Percentiles rank a stretch among this genome's conserved stretches.
Conservation (phyloP, 2,888 invertebrate genomes). For the Lycaena phlaeas region DNA sequence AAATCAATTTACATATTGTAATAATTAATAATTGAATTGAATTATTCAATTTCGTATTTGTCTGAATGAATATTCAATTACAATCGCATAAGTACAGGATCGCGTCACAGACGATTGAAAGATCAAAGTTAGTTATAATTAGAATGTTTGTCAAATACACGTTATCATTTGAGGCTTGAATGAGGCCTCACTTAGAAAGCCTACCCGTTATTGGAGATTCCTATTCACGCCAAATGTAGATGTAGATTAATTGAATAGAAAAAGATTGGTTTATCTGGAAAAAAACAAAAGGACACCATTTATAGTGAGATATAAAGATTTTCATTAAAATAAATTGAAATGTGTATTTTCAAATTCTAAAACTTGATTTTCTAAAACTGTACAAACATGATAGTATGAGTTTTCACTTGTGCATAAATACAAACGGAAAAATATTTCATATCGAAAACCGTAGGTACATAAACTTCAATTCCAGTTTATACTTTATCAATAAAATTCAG, state of each 20-base stretch:
- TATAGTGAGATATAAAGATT: too few relatives aligned
- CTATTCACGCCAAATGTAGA: too few relatives aligned
- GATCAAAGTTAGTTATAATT: background rate
- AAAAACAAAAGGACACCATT: too few relatives aligned
- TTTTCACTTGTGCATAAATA: background rate
- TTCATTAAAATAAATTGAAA: too few relatives aligned
- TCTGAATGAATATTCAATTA: slow-evolving; percentile 11
- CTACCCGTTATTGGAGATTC: too few relatives aligned
- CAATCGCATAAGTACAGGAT: slow-evolving; percentile 6
- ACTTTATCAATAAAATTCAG: slow-evolving; percentile 5
- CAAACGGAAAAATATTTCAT: background rate
- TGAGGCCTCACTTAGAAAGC: too few relatives aligned
- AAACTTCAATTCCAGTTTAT: slow-evolving; percentile 4
- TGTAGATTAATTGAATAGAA: too few relatives aligned
- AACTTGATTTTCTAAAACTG: too few relatives aligned
- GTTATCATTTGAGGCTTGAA: background rate
- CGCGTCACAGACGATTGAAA: background rate
- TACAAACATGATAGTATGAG: too few relatives aligned
- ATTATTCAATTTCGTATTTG: slow-evolving; percentile 2
- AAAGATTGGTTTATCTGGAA: too few relatives aligned
- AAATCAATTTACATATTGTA: slow-evolving; percentile 7
- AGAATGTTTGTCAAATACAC: slow-evolving; percentile 4
- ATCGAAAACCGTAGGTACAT: slow-evolving; percentile 2
- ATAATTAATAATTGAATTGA: slow-evolving; percentile 7
- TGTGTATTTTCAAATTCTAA: too few relatives aligned